These are phyloP conservation scores for Aphidius ervi DNA, from an alignment of 1,140 invertebrate species.

Conservation along the genomic window DNA sequence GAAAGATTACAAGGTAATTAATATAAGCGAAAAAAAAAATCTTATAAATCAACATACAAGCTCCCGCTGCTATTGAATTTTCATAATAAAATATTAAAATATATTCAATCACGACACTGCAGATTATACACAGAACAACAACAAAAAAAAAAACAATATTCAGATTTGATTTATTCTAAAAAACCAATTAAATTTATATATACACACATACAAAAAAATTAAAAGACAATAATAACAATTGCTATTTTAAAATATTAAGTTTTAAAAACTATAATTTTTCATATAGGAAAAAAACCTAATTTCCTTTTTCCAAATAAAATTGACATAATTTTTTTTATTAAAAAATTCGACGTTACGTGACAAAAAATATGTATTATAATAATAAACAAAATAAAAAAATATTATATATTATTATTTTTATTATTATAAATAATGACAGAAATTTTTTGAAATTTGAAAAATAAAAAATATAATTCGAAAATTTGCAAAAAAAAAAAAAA, in stretches of 20 bases:
- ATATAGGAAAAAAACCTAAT: constrained; percentile 19
- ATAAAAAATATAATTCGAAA: no score
- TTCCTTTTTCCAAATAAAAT: neutral
- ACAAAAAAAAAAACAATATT: constrained; percentile 19
- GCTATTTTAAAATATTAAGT: constrained; percentile 1
- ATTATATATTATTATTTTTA: no score
- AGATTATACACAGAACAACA: constrained; percentile 12
- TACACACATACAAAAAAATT: constrained; percentile 4
- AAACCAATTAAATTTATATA: constrained; percentile 20
- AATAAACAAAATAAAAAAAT: no score
- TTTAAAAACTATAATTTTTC: constrained; percentile 14
- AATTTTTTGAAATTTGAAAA: no score
- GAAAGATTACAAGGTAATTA: constrained; percentile 92
- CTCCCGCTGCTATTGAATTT: no score
- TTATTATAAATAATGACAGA: no score
- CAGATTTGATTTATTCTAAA: no score
- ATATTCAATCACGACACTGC: neutral
- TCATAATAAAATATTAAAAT: neutral
- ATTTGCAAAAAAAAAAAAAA: no score
- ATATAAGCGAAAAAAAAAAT: constrained; percentile 13
- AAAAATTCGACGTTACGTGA: no score
- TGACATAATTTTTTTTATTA: no score
- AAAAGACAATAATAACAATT: no score
- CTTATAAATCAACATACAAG: neutral
- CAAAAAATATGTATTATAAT: no score